Base-by-base conservation (phyloP, 2,888 invertebrate species). In the Ophion obscuratus region DNA sequence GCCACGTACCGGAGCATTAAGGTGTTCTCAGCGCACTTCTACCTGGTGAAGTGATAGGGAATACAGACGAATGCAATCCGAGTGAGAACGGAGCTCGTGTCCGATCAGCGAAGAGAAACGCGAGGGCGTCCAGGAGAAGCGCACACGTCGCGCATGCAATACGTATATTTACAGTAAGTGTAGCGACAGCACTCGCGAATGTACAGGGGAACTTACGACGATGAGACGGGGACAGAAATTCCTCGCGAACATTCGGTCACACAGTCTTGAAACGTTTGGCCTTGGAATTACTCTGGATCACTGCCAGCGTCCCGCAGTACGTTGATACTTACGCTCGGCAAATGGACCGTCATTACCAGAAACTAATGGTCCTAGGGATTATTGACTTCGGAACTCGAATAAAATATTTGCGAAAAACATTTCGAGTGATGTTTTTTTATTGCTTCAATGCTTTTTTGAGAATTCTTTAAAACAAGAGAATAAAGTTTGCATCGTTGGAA, bases 101-200 rank as follows among this genome's bases (percentile, higher is more conserved):
- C 40, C 80, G 84, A 78, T 78, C 81, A 85, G 77, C 78, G 59
- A 70, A 81, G 62, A 62, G 81, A 81, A 81, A 81, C 81, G 81
- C 77, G 81, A 66, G 81, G 53, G 73, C 67, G 77, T 47, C 61
- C 40, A 59, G 44, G 78, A 53, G 74, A 67, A 20, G 64, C 14
- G 11, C 17, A 66, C 14, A 68, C 20, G n/a, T 10, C n/a, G 57
- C 27, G 9, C 57, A 57, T 53, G 61, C 74, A 70, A 53, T 53
- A 53, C 14, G 31, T 40, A 57, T 47, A 62, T 27, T 40, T 44
- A 64, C n/a, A 64, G 62, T 47, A 70, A 64, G 68, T 61, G 61
- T 61, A 70, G 47, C 44, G 61, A 61, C 61, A 57, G 70, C 57
- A 78, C 62, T 36, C 53, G 77, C 36, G 70, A 71, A 68, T 62